Percentiles rank a stretch among this genome's conserved stretches.
phyloP scores from a whole-genome alignment of 2,113 vertebrate species.

The Cavia porcellus region DNA sequence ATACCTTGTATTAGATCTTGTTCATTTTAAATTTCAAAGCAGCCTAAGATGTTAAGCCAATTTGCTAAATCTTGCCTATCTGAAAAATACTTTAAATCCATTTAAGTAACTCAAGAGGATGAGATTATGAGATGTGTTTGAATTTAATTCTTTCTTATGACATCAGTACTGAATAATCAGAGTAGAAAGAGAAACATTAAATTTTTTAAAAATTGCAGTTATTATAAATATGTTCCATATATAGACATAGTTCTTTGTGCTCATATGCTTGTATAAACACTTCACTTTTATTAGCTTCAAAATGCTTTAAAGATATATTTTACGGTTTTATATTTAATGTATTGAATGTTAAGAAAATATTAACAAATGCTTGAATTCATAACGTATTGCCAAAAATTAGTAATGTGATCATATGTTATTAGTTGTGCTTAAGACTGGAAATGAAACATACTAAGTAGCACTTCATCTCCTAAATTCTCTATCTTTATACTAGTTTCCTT shows the following conservation, averaged over 20 bases:
- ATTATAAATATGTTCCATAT: background rate
- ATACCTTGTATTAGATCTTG: conserved; percentile 29
- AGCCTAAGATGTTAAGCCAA: conserved; percentile 66
- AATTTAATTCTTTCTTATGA: conserved; percentile 62
- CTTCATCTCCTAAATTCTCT: background rate
- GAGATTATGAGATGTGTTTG: conserved; percentile 70
- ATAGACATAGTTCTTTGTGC: background rate
- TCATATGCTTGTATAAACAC: background rate
- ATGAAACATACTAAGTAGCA: conserved; percentile 29
- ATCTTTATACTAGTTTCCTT: background rate
- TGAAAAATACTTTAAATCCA: conserved; percentile 75
- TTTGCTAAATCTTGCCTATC: conserved; percentile 75
- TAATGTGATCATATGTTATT: background rate
- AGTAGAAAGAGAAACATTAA: conserved; percentile 20
- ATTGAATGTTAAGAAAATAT: conserved; percentile 4
- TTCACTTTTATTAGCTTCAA: background rate
- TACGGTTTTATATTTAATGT: conserved; percentile 32
- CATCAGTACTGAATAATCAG: conserved; percentile 73
- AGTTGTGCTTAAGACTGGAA: conserved; percentile 19
- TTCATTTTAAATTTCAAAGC: conserved; percentile 76
- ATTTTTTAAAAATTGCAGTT: conserved; percentile 12
- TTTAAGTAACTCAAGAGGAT: conserved; percentile 74
- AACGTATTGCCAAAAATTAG: conserved; percentile 27
- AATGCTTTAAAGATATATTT: background rate
- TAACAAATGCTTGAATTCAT: conserved; percentile 40